Conservation (phyloP, 2,888 invertebrate genomes). For the Osmoderma eremita region DNA sequence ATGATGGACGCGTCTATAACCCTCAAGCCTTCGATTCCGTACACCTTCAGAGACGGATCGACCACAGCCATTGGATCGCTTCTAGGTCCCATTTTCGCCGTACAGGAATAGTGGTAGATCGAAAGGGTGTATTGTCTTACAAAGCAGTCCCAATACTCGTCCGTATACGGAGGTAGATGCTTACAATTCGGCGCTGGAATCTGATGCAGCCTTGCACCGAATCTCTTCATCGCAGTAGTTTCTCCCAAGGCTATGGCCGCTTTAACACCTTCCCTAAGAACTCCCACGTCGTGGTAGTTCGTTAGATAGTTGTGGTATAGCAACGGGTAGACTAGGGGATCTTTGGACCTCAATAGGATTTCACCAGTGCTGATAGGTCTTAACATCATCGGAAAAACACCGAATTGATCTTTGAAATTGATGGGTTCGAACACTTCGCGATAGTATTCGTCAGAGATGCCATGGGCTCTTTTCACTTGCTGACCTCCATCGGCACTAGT, state of each 20-base stretch:
- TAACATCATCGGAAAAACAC: conserved; percentile 88
- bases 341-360: conserved; percentile 70
- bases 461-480: conserved; percentile 82
- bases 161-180: conserved; percentile 79
- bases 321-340: conserved; percentile 82
- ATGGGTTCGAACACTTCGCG: conserved; percentile 78
- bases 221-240: conserved; percentile 63
- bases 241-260: conserved; percentile 84
- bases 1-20: conserved; percentile 89
- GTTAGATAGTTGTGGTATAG: conserved; percentile 93
- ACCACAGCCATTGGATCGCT: conserved; percentile 84
- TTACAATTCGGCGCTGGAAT: conserved; percentile 85
- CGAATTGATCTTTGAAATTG: conserved; percentile 80
- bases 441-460: conserved; percentile 83
- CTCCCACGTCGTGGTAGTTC: conserved; percentile 84
- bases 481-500: conserved; percentile 85
- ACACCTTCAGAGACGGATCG: conserved; percentile 78
- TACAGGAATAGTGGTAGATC: conserved; percentile 86
- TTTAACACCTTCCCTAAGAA: conserved; percentile 87
- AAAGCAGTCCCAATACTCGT: conserved; percentile 88
- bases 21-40: conserved; percentile 80
- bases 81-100: conserved; percentile 85
- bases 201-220: conserved; percentile 61
- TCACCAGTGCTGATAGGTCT: conserved; percentile 87
- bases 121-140: conserved; percentile 88